Conservation (phyloP, 2,113 vertebrate species). For the Loxodonta africana region DNA sequence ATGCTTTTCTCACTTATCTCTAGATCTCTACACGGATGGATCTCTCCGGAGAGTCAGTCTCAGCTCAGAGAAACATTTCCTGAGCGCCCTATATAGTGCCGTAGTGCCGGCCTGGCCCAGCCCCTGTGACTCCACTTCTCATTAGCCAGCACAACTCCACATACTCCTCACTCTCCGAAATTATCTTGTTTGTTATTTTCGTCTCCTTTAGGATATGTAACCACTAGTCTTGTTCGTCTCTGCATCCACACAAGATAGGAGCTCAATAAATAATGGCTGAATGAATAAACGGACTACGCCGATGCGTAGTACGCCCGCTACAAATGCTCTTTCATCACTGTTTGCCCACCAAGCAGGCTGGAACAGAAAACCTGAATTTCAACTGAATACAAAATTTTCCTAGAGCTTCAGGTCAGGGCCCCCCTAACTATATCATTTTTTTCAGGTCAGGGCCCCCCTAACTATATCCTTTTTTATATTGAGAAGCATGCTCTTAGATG, state of each 20-base stretch:
- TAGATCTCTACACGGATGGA: not conserved
- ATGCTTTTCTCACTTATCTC: not conserved
- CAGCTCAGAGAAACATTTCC: not conserved
- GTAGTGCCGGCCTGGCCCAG: rapidly evolving
- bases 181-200: not conserved
- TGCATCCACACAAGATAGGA: not conserved
- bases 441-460: too few species aligned
- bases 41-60: not conserved
- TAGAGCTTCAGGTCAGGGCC: not conserved
- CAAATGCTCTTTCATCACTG: not conserved
- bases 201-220: not conserved
- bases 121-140: not conserved
- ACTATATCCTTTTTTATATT: not conserved
- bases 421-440: not conserved
- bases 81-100: too few species aligned
- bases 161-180: not conserved
- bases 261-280: conserved; percentile 17
- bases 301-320: not conserved
- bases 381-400: not conserved
- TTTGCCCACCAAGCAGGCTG: not conserved
- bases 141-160: not conserved
- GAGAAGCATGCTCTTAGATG: not conserved
- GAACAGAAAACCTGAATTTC: not conserved
- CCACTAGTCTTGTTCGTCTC: not conserved
- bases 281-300: not conserved